These are phyloP conservation scores for Microchrysa polita DNA, from an alignment of 2,888 invertebrate genomes.

Conservation along the genomic window DNA sequence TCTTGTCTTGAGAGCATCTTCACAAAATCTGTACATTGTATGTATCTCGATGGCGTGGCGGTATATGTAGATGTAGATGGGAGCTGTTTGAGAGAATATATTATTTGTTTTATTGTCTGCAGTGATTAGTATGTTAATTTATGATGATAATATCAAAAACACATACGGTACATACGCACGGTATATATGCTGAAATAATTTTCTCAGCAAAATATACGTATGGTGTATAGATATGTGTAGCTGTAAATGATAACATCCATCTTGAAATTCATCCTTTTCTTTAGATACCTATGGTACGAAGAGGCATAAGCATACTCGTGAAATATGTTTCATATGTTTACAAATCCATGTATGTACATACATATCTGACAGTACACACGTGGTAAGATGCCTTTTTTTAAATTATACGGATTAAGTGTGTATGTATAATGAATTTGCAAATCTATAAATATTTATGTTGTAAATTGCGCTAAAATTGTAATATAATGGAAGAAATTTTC, in stretches of 20 bases:
- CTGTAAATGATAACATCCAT: no score
- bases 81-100: no score
- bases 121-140: constrained; percentile 41
- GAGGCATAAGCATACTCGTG: not conserved
- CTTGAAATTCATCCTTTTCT: no score
- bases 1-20: not conserved
- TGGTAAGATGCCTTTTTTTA: not conserved
- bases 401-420: not conserved
- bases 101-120: constrained; percentile 42
- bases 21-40: not conserved
- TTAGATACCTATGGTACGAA: not conserved
- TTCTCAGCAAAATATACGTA: no score
- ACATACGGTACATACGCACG: not conserved
- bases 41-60: no score
- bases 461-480: no score
- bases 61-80: not conserved
- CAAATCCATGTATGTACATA: no score
- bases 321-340: not conserved
- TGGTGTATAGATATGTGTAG: no score
- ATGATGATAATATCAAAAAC: constrained; percentile 27
- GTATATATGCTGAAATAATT: no score
- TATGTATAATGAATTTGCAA: constrained; percentile 16
- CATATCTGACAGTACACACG: not conserved
- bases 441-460: not conserved
- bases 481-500: no score